Base-by-base conservation (phyloP, 2,888 invertebrate species). In the Hybos culiciformis region DNA sequence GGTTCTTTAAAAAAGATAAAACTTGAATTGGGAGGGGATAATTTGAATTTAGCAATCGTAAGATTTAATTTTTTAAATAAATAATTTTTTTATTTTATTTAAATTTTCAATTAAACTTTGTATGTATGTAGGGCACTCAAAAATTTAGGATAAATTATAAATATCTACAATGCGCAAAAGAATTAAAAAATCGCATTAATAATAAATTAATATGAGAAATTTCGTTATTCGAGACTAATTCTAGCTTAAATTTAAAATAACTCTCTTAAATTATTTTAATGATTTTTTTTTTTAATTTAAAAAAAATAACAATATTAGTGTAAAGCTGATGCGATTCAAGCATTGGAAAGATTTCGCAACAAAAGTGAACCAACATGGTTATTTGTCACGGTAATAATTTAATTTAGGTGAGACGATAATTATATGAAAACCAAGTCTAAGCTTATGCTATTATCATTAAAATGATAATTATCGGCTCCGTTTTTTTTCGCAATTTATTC, bases 341-440 rank as follows among this genome's bases (percentile, higher is more conserved):
- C 72, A 33, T 63, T 93, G 38, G 74, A 75, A 55, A 71, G 85
- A 41, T 92, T 91, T 62, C 70, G 82, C 18, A 81, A 82, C 43
- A 80, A 77, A 54, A 87, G 91, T 61, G 84, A 92, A 59, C 92
- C 92, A 0, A 84, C 83, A 0, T 93, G 91, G 85, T 75, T 93
- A 68, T 87, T 92, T 55, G 77, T 83, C 49, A 78, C 78, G 47
- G 87, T 87, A 26, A 26, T 26, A 12, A 26, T 26, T 26, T 5
- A 12, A 26, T 26, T 26, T 26, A n/a, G n/a, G n/a, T n/a, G n/a
- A n/a, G n/a, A n/a, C n/a, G n/a, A n/a, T n/a, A n/a, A 6, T 26
- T 26, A 26, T 26, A 5, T 23, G 6, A 23, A 7, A 7, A 23
- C 5, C 23, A 7, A 23, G 9, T 7, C 9, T 23, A 7, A 7